Percentiles rank a stretch among this genome's conserved stretches.
phyloP scores from a whole-genome alignment of 2,888 invertebrate genomes.

The Ormyrus nitidulus region DNA sequence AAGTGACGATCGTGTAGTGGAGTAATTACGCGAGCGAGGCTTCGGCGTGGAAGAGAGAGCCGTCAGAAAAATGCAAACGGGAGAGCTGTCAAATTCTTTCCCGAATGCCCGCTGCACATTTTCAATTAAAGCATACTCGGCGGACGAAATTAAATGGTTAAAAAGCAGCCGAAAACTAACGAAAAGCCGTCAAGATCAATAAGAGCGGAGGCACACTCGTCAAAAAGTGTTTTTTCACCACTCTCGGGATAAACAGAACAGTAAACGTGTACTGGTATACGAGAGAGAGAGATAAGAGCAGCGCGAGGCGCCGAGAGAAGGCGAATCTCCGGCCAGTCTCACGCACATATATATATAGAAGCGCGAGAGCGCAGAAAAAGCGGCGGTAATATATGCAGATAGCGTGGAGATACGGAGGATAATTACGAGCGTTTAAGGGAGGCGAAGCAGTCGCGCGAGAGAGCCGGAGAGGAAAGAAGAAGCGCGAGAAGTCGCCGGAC shows the following conservation, averaged over 20 bases:
- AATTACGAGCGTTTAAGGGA: slow-evolving; percentile 70
- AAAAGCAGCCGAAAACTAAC: no score
- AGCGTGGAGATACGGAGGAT: slow-evolving; percentile 65
- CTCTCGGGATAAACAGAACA: no score
- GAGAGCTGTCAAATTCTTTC: no score
- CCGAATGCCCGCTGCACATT: no score
- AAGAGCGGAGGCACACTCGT: no score
- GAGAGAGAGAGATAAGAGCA: neutral
- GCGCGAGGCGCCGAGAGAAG: neutral
- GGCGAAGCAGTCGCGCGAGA: slow-evolving; percentile 48
- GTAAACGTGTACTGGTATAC: neutral
- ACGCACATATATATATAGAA: neutral
- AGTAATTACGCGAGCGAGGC: slow-evolving; percentile 63
- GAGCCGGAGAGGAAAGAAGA: slow-evolving; percentile 14
- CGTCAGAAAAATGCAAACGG: slow-evolving; percentile 28
- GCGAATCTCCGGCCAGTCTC: slow-evolving; percentile 16
- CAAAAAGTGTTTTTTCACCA: no score
- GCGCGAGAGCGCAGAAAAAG: slow-evolving; percentile 38
- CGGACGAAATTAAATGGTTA: no score
- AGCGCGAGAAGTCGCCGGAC: slow-evolving; percentile 50
- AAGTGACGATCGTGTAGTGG: slow-evolving; percentile 58
- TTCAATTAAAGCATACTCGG: no score
- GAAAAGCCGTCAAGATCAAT: no score
- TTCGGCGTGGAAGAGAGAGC: no score
- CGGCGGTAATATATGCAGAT: slow-evolving; percentile 67